Evolutionary conservation across 2,113 vertebrate genomes (phyloP), one percentile per base, ranked within the genome.

Genomic region (Mirounga angustirostris): DNA sequence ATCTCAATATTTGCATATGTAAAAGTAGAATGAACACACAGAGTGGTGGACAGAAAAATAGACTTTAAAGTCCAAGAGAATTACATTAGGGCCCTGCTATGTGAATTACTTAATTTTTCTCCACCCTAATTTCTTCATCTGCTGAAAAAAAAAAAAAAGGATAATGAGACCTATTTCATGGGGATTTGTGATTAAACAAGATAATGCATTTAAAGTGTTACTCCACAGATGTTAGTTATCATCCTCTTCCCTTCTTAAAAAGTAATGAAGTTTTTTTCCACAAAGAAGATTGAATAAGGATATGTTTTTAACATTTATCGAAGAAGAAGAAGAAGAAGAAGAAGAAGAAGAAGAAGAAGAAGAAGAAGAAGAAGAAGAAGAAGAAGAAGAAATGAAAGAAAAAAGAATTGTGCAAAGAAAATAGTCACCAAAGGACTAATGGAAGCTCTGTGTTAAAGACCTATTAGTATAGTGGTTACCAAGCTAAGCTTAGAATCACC

Each of bases 171-270:
- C 59, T 91, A 82, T 56, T 82, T 87, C 73, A 21, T 15, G 81
- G 43, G 52, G 56, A 52, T 84, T 83, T 93, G 46, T 84, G 26
- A 83, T 63, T 74, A 83, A 91, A 92, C 43, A 40, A 84, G 10
- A 43, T 33, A 40, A 82, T 22, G 50, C 1, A 59, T 74, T 95
- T 93, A 67, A 96, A 92, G 24, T 73, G 24, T 50, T 36, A n/a
- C 58, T 92, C 46, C 28, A 79, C 5, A 69, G 30, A n/a, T 59
- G 3, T 96, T 94, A 71, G n/a, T 61, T 76, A n/a, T 43, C n/a
- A 92, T 58, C 46, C 11, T 43, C n/a, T 82, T 94, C 7, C 28
- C 4, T 89, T 93, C 50, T 69, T 73, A 65, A 96, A 98, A 65
- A 28, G 12, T 22, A 67, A 59, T 22, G 8, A 13, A 33, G 11